Evolutionary conservation across 2,113 vertebrate species (phyloP), one percentile per base, ranked within the genome.

Genomic region (Seriola aureovittata): DNA sequence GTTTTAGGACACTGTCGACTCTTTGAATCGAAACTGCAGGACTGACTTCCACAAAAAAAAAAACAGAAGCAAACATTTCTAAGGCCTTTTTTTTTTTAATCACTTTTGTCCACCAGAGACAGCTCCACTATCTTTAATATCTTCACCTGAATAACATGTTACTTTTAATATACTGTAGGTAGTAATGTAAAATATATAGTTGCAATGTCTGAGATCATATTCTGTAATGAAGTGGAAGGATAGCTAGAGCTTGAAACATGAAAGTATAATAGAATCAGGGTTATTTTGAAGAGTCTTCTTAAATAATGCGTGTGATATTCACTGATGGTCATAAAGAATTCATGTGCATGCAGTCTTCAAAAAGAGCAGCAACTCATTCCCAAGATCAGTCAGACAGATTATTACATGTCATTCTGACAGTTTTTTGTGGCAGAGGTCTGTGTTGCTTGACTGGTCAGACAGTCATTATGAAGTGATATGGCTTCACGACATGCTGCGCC

Each of bases 231-330:
- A 79, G 46, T n/a, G 48, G 32, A 70, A 29, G 73, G 34, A 60
- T 11, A 73, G 44, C 29, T 63, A 12, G 42, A 80, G 70, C 50
- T 54, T 36, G 16, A 65, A 84, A 87, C 65, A 83, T 75, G 73
- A 85, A 80, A 90, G 80, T 59, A 80, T 65, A 62, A 84, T 60
- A 78, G 72, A 86, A 79, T 89, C 72, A 70, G 81, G 71, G 60
- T 74, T 79, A 75, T 89, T 86, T 91, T 89, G 71, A 85, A 80
- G 67, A 81, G 57, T 78, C 73, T 90, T 89, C 85, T 86, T 89
- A 88, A 92, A 92, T 91, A 92, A 94, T 89, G 82, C 17, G 72
- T 87, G 78, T 77, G 86, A 88, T 85, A 89, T 88, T 91, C 88
- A 74, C 70, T 79, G 75, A 74, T 85, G 73, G 72, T 84, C 85